Base-by-base conservation (phyloP, 2,888 invertebrate genomes). In the Lasius fuliginosus region DNA sequence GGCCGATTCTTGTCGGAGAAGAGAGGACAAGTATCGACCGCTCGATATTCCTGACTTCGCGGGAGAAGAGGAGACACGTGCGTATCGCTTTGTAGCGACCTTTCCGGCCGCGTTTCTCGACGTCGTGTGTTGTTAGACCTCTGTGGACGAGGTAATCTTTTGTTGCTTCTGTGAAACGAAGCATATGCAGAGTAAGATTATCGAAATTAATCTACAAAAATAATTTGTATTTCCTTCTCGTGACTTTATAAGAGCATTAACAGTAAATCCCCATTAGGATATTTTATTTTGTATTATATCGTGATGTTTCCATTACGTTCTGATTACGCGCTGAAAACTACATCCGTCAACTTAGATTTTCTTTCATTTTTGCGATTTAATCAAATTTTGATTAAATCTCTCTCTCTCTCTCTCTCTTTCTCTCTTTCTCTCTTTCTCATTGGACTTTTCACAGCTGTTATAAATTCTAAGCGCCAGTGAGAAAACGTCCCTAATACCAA, bases 1-100 rank as follows among this genome's bases (percentile, higher is more conserved):
- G 71, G 46, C 3, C 15, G 36, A 60, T 46, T 46, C 73, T 79
- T 23, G 60, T 33, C 58, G 58, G 3, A 12, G 71, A 71, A 71
- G 58, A 79, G 58, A 79, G 58, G 69, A 42, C 69, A 27, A 18
- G 36, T 81, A 81, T 81, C 71, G 79, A 81, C 71, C 79, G 60
- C 73, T 69, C 58, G 33, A 42, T 8, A 42, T 69, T 49, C 53
- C 53, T 36, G 23, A 49, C 56, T 79, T 69, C 30, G n/a, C 40
- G 30, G 42, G 42, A 69, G 58, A 69, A 58, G 33, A 69, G 23
- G 33, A 71, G 58, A 18, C 79, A 79, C 71, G 79, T 79, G 79
- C 79, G 71, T 79, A 58, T 56, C 58, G 58, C 58, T 71, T 71
- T 71, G 58, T 71, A 60, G 71, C 79, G 79, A 71, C 58, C 46